phyloP scores from a whole-genome alignment of 1,140 invertebrate genomes.

The Lineus longissimus region DNA sequence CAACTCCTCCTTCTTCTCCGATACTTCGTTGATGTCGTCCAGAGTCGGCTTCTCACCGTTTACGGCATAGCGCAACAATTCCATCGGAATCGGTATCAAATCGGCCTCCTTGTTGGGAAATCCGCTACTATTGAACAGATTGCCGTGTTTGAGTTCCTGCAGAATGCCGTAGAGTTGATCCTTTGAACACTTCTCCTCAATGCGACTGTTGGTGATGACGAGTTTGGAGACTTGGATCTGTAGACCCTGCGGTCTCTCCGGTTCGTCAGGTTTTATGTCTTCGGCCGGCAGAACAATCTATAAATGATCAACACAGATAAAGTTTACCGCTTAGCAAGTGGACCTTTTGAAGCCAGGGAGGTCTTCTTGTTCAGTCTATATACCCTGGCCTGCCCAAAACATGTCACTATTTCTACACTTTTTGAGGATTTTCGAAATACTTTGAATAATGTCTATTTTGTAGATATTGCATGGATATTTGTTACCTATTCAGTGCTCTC shows the following conservation, averaged over 20 bases:
- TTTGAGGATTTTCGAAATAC: no score
- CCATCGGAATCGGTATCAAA: conserved; percentile 67
- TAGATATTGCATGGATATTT: no score
- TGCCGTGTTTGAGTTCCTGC: conserved; percentile 67
- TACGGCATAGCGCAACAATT: conserved; percentile 30
- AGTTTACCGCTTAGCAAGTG: neutral
- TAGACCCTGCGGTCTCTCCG: conserved; percentile 75
- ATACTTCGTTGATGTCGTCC: conserved; percentile 18
- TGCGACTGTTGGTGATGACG: conserved; percentile 73
- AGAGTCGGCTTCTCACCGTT: conserved; percentile 30
- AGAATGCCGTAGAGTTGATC: conserved; percentile 71
- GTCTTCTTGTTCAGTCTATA: neutral
- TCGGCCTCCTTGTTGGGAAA: conserved; percentile 69
- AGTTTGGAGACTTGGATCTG: conserved; percentile 78
- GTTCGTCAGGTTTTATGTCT: conserved; percentile 62
- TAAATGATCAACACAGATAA: neutral
- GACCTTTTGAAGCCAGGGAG: neutral
- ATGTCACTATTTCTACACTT: no score
- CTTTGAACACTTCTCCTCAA: conserved; percentile 62
- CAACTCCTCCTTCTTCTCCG: conserved; percentile 14
- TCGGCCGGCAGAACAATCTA: neutral
- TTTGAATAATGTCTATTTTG: no score
- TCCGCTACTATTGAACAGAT: conserved; percentile 66
- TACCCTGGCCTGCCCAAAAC: no score
- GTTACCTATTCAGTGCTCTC: no score